These are phyloP conservation scores for Aplysia californica DNA, from an alignment of 1,140 invertebrate genomes.

Conservation along the genomic window DNA sequence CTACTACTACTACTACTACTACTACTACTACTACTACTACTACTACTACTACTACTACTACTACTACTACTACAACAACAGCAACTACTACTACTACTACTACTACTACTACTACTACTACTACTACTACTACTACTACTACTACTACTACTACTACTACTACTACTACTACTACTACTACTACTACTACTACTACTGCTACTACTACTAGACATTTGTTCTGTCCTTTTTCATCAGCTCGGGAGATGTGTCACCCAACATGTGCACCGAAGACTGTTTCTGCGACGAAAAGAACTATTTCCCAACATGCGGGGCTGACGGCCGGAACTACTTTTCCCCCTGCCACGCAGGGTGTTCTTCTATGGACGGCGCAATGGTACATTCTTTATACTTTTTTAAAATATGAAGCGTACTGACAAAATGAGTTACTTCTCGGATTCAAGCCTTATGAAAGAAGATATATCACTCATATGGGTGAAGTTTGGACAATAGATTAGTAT, in stretches of 20 bases:
- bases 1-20: too few species aligned
- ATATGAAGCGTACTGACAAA: background rate
- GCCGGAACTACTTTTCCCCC: conserved; percentile 50
- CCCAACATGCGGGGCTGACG: conserved; percentile 51
- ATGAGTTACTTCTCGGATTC: background rate
- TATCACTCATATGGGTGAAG: background rate
- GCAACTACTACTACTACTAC: background rate
- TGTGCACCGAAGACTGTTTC: conserved; percentile 32
- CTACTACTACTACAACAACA: background rate
- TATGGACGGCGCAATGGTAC: too few species aligned
- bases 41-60: background rate
- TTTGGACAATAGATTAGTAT: background rate
- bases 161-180: background rate
- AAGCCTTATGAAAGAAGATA: background rate
- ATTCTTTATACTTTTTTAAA: too few species aligned
- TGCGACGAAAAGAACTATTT: conserved; percentile 45
- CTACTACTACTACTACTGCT: background rate
- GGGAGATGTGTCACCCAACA: background rate
- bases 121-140: background rate
- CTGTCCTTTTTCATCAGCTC: background rate
- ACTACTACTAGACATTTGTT: background rate
- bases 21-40: background rate
- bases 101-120: background rate
- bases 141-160: background rate
- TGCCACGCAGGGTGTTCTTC: conserved; percentile 58